A percentile compares a stretch with the other conserved stretches of the same genome.
Conservation (phyloP, 1,140 invertebrate species). For the Drosophila yakuba region DNA sequence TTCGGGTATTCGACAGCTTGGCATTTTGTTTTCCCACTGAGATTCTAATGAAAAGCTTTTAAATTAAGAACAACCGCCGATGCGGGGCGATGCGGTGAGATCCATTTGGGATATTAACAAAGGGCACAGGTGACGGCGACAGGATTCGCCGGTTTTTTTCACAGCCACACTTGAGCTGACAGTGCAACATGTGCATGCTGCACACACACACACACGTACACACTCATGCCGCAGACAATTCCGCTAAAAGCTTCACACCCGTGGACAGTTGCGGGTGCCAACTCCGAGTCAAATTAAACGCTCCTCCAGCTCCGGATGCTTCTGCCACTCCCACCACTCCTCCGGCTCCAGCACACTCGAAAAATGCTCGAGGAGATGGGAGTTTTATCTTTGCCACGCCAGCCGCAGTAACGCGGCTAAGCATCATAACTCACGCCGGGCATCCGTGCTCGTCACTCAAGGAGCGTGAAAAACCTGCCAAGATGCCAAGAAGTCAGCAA, state of each 20-base stretch:
- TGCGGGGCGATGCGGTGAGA: constrained; percentile 30
- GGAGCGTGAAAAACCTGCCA: constrained; percentile 75
- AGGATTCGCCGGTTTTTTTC: constrained; percentile 7
- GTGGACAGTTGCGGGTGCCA: constrained; percentile 52
- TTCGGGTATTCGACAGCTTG: constrained; percentile 33
- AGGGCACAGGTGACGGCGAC: constrained; percentile 62
- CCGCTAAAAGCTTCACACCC: constrained; percentile 72
- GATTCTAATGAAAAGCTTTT: constrained; percentile 55
- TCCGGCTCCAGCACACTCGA: constrained; percentile 27
- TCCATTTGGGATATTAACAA: constrained; percentile 78
- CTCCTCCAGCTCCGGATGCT: constrained; percentile 20
- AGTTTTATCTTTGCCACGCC: constrained; percentile 61
- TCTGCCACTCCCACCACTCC: background rate
- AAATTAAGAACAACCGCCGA: constrained; percentile 42
- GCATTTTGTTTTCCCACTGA: constrained; percentile 28
- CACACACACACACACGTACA: constrained; percentile 7
- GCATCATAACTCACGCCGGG: constrained; percentile 74
- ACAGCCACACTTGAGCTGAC: constrained; percentile 66
- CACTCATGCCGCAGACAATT: constrained; percentile 68
- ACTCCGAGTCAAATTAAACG: constrained; percentile 68
- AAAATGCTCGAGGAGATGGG: constrained; percentile 50
- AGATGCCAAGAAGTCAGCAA: constrained; percentile 61
- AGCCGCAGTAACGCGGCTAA: constrained; percentile 64
- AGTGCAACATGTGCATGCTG: constrained; percentile 69
- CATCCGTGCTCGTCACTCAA: constrained; percentile 62